Conservation (phyloP, 2,888 invertebrate genomes). For the Diaphora mendica region DNA sequence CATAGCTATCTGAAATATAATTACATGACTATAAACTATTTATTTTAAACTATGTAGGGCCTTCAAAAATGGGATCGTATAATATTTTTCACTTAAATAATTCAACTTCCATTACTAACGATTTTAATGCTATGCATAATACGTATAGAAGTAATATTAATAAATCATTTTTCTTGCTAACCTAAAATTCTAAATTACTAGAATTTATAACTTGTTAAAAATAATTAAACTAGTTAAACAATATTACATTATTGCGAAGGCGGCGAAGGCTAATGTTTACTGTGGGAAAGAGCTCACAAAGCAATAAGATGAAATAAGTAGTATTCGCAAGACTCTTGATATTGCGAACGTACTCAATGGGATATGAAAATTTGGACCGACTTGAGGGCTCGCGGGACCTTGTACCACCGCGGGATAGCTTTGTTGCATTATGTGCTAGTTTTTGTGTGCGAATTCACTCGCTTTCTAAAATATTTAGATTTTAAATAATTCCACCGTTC, state of each 20-base stretch:
- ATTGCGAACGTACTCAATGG: background rate
- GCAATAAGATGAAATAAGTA: constrained; percentile 14
- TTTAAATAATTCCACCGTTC: background rate
- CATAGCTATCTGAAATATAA: too few species aligned
- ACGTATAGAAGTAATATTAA: background rate
- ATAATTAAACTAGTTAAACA: constrained; percentile 14
- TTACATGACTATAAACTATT: too few species aligned
- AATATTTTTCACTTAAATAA: background rate
- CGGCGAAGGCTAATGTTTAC: constrained; percentile 20
- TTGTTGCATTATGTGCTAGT: background rate
- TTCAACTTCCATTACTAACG: background rate
- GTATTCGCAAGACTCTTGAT: constrained; percentile 14
- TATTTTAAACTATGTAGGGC: background rate
- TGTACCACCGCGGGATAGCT: background rate
- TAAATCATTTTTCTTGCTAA: background rate
- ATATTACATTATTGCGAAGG: constrained; percentile 11
- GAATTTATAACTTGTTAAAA: constrained; percentile 10
- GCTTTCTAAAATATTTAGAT: background rate
- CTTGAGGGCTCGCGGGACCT: background rate
- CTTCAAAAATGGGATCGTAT: background rate
- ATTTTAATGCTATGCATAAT: background rate
- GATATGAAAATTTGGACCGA: background rate
- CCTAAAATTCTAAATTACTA: constrained; percentile 13
- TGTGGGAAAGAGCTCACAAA: constrained; percentile 22
- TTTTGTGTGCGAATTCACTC: background rate